Base-by-base conservation (phyloP, 2,888 invertebrate species). In the Drosophila colorata region DNA sequence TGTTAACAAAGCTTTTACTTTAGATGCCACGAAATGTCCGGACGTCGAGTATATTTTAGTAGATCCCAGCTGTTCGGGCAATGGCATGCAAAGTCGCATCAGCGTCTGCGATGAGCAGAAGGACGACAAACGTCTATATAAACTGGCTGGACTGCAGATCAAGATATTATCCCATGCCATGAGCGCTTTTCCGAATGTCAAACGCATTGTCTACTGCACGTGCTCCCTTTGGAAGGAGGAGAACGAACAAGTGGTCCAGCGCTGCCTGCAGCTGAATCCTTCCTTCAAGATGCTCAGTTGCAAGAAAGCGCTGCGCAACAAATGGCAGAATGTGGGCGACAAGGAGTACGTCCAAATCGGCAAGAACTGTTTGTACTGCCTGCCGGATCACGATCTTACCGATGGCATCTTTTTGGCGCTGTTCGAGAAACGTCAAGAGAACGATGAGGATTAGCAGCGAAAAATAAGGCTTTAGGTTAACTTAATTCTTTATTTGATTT, bases 321-420 rank as follows among this genome's bases (percentile, higher is more conserved):
- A 95, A 48, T 96, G 96, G 96, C 93, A 93, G 41, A 95, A 95
- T 90, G 93, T 94, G 63, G 96, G 96, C 1, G 95, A 95, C 2
- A 91, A 93, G 1, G 93, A 95, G 78, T 96, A 94, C 79, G 93
- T 94, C 0, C 94, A 94, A 55, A 94, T 96, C 87, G 95, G 95
- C 4, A 93, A 95, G 7, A 94, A 94, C 70, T 98, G 98, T 90
- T 90, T 99, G 40, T 96, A 98, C 88, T 94, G 97, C 0, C 94
- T 93, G 75, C 95, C 97, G 0, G 94, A 96, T 5, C 92, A 93
- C 0, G 98, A 98, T 93, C 92, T 95, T 5, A 97, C 98, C 0
- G 98, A 96, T 91, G 99, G 99, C 2, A 99, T 99, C 92, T 99
- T 99, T 92, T 94, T 99, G 35, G 98, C 99, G 1, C 95, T 98